Evolutionary conservation across 2,888 invertebrate genomes (phyloP).

Genomic region (Incurvaria masculella): DNA sequence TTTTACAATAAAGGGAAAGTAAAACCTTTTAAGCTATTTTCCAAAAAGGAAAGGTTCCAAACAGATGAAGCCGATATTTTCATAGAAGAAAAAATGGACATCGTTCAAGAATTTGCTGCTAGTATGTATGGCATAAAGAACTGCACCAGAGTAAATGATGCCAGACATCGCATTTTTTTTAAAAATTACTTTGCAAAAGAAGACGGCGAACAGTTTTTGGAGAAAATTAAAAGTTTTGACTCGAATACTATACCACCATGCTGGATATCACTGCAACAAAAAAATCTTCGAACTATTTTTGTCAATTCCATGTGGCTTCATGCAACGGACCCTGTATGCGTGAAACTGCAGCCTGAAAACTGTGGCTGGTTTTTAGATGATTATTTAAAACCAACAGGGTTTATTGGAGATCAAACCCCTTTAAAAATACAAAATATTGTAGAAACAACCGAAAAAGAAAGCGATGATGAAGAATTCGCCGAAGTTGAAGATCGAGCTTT

Average conservation of each 20-base stretch:
- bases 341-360: no score
- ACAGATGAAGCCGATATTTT: slow-evolving; percentile 22
- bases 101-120: slow-evolving; percentile 24
- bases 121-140: slow-evolving; percentile 22
- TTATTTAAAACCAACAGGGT: slow-evolving; percentile 10
- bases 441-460: slow-evolving; percentile 6
- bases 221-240: slow-evolving; percentile 22
- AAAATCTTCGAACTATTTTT: slow-evolving; percentile 19
- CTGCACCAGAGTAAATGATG: slow-evolving; percentile 21
- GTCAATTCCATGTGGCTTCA: no score
- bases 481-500: no score
- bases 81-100: slow-evolving; percentile 23
- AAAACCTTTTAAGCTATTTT: slow-evolving; percentile 20
- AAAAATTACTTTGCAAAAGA: slow-evolving; percentile 21
- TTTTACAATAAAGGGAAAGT: slow-evolving; percentile 22
- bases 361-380: no score
- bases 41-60: slow-evolving; percentile 21
- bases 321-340: no score
- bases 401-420: slow-evolving; percentile 11
- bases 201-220: slow-evolving; percentile 20
- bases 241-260: slow-evolving; percentile 20
- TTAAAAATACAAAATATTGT: slow-evolving; percentile 11
- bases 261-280: slow-evolving; percentile 20
- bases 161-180: slow-evolving; percentile 21
- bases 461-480: no score